These are phyloP conservation scores for Melinaea menophilus DNA, from an alignment of 2,888 invertebrate genomes.

Conservation along the genomic window DNA sequence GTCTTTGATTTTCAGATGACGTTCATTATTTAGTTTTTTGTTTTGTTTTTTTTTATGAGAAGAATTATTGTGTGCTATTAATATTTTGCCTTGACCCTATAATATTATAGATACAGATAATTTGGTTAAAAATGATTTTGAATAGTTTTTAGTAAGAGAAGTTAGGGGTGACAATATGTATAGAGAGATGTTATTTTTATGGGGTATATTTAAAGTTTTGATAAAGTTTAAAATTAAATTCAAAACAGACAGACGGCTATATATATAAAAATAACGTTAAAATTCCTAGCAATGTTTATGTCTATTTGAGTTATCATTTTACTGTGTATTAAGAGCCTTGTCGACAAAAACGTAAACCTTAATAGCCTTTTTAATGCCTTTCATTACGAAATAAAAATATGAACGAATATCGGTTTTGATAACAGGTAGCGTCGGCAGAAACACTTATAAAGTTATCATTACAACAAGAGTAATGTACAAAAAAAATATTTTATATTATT, in stretches of 20 bases:
- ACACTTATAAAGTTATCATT: not conserved
- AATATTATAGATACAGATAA: too few relatives aligned
- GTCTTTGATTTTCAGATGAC: conserved; percentile 20
- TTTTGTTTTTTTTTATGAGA: not conserved
- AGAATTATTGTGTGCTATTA: not conserved
- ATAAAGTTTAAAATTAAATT: too few relatives aligned
- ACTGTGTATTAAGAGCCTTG: conserved; percentile 20
- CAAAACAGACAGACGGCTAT: too few relatives aligned
- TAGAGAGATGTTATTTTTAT: too few relatives aligned
- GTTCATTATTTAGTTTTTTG: conserved; percentile 7
- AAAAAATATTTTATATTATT: not conserved
- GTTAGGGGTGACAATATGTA: too few relatives aligned
- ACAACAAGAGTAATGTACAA: not conserved
- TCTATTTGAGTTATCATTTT: conserved; percentile 2
- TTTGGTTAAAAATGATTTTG: too few relatives aligned
- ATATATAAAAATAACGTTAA: not conserved
- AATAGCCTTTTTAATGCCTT: conserved; percentile 67
- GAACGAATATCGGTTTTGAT: conserved; percentile 54
- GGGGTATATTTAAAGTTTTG: too few relatives aligned
- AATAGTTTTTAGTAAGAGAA: too few relatives aligned
- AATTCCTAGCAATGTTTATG: not conserved
- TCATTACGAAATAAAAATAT: conserved; percentile 60
- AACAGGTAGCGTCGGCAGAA: conserved; percentile 41
- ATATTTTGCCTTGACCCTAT: too few relatives aligned
- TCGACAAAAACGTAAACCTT: conserved; percentile 52